Percentiles rank a stretch among this genome's conserved stretches.
phyloP scores from a whole-genome alignment of 64 coral and sea anemone species.

The Catalaphyllia jardinei region DNA sequence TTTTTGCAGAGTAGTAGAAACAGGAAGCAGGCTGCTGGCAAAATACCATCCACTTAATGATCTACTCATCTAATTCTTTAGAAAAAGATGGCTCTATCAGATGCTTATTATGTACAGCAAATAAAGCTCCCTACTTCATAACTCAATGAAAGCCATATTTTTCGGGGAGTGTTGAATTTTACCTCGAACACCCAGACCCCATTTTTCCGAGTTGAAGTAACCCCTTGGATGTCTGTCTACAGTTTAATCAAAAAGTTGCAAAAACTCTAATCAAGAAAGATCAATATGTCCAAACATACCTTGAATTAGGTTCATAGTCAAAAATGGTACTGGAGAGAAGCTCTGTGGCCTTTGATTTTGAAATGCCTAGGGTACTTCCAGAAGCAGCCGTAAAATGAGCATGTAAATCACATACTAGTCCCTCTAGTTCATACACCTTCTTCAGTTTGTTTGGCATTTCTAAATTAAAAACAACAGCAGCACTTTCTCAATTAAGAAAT shows the following conservation, averaged over 20 bases:
- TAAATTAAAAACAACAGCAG: not conserved
- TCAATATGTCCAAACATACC: slow-evolving; percentile 43
- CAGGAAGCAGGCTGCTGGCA: too few relatives aligned
- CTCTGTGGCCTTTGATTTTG: slow-evolving; percentile 84
- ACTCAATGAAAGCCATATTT: too few relatives aligned
- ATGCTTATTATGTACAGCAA: too few relatives aligned
- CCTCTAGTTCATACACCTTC: slow-evolving; percentile 95
- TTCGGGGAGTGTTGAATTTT: too few relatives aligned
- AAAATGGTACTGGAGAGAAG: slow-evolving; percentile 92
- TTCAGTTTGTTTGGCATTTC: slow-evolving; percentile 88
- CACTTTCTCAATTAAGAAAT: not conserved
- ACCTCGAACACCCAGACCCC: too few relatives aligned
- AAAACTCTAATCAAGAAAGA: not conserved
- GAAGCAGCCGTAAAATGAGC: slow-evolving; percentile 36
- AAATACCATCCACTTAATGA: too few relatives aligned
- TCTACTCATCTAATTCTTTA: too few relatives aligned
- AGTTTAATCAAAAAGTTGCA: not conserved
- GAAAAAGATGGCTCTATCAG: too few relatives aligned
- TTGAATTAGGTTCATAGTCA: slow-evolving; percentile 93
- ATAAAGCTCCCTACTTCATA: too few relatives aligned
- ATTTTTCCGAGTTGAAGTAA: not conserved
- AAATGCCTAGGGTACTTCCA: slow-evolving; percentile 59
- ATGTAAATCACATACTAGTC: slow-evolving; percentile 83
- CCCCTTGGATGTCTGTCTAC: too few relatives aligned
- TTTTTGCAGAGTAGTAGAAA: too few relatives aligned